Evolutionary conservation across 2,797 vertebrate species (phyloP).

Genomic region (Clarias platycephalus): DNA sequence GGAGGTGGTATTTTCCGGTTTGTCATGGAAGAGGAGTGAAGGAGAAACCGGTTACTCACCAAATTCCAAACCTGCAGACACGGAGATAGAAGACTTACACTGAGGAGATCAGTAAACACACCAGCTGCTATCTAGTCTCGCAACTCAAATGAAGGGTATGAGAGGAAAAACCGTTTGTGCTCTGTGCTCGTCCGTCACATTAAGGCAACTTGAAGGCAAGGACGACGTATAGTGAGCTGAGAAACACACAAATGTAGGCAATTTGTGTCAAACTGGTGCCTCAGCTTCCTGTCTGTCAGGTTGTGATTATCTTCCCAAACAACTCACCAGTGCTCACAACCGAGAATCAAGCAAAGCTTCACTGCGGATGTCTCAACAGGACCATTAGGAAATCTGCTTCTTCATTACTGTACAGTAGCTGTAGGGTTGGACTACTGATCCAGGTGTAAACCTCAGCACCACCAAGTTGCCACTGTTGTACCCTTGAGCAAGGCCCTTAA

Average conservation of each 20-base stretch:
- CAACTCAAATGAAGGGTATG: conserved; percentile 3
- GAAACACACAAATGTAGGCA: conserved; percentile 18
- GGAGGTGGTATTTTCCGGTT: conserved; percentile 15
- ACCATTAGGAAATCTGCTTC: background rate
- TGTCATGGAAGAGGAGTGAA: conserved; percentile 17
- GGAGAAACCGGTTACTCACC: conserved; percentile 28
- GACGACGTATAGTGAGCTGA: background rate
- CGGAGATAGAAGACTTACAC: conserved; percentile 29
- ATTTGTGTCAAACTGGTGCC: conserved; percentile 4
- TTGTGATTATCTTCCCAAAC: background rate
- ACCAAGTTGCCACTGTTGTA: too few relatives aligned
- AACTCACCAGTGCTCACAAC: background rate
- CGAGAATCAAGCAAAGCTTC: background rate
- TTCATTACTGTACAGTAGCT: too few relatives aligned
- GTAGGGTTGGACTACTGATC: too few relatives aligned
- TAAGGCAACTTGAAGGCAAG: conserved; percentile 8
- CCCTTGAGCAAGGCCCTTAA: too few relatives aligned
- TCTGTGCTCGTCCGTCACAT: conserved; percentile 2
- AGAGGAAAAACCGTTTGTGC: background rate
- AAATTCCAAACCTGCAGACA: conserved; percentile 22
- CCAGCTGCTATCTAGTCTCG: background rate
- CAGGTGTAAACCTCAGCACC: too few relatives aligned
- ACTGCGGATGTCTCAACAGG: too few relatives aligned
- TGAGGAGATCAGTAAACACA: conserved; percentile 33
- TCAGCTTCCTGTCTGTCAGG: conserved; percentile 1